Evolutionary conservation across 2,113 vertebrate genomes (phyloP).

Genomic region (Nycticebus coucang): DNA sequence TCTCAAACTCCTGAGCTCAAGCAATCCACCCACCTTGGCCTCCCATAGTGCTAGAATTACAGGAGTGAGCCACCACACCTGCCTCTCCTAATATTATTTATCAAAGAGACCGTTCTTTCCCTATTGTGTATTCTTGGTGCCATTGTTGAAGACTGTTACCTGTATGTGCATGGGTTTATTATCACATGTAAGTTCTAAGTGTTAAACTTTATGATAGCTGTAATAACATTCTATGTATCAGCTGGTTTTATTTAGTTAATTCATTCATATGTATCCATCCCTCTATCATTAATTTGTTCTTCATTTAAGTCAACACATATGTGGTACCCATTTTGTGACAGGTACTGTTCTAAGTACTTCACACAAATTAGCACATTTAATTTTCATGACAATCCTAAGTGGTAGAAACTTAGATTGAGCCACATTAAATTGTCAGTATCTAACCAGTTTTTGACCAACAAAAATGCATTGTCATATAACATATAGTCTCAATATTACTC

Average conservation of each 20-base stretch:
- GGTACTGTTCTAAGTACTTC: background rate
- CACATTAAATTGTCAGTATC: background rate
- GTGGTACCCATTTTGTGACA: background rate
- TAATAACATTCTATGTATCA: background rate
- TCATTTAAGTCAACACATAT: background rate
- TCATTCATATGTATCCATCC: background rate
- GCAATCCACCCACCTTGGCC: too few relatives aligned
- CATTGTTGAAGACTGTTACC: background rate
- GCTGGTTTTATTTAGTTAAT: background rate
- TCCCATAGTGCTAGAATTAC: too few relatives aligned
- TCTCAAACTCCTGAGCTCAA: too few relatives aligned
- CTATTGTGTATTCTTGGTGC: background rate
- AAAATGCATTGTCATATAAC: background rate
- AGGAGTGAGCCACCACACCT: too few relatives aligned
- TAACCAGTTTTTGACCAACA: background rate
- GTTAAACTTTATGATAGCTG: background rate
- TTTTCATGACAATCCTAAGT: conserved; percentile 30
- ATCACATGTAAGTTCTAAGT: background rate
- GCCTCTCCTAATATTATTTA: background rate
- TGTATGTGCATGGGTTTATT: background rate
- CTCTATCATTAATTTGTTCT: background rate
- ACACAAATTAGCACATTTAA: conserved; percentile 15
- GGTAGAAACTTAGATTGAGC: background rate
- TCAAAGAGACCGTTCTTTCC: background rate
- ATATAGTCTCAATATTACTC: background rate